phyloP scores from a whole-genome alignment of 2,888 invertebrate genomes.

The Bimastos eiseni region DNA sequence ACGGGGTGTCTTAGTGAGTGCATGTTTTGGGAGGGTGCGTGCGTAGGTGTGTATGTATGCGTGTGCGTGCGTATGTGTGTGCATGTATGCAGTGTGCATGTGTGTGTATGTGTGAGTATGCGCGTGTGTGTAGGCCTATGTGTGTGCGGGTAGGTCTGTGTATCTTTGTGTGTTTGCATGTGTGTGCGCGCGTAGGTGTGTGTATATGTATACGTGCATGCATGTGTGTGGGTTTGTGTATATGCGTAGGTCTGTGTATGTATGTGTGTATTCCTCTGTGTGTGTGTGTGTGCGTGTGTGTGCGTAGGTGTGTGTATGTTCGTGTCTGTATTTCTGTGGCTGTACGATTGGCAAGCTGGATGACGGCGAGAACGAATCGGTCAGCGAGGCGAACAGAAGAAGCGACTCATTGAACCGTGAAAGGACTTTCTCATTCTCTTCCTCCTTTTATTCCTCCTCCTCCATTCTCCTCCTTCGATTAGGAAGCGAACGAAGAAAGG shows the following conservation, averaged over 20 bases:
- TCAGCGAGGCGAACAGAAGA: conserved; percentile 3
- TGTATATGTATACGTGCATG: neutral
- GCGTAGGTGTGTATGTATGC: neutral
- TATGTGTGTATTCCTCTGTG: neutral
- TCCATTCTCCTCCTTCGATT: neutral
- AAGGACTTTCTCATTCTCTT: neutral
- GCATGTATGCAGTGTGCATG: neutral
- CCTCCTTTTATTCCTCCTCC: neutral
- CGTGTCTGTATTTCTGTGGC: neutral
- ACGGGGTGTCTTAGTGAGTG: neutral
- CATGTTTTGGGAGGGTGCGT: neutral
- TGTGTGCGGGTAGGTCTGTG: neutral
- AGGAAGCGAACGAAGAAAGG: neutral
- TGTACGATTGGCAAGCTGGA: neutral
- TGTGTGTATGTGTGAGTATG: neutral
- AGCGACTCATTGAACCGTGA: neutral
- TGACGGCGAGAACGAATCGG: neutral
- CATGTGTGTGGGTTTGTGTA: neutral
- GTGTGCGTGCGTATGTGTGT: neutral
- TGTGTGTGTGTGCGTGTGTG: neutral
- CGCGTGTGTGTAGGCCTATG: neutral
- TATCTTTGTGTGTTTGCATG: neutral
- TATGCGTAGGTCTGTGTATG: neutral
- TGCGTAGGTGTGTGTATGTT: neutral
- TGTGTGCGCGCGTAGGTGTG: neutral